Percentiles rank a stretch among this genome's conserved stretches.
These are phyloP conservation scores for Catamblyrhynchus diadema DNA, from an alignment of 2,797 vertebrate genomes.

Conservation along the genomic window DNA sequence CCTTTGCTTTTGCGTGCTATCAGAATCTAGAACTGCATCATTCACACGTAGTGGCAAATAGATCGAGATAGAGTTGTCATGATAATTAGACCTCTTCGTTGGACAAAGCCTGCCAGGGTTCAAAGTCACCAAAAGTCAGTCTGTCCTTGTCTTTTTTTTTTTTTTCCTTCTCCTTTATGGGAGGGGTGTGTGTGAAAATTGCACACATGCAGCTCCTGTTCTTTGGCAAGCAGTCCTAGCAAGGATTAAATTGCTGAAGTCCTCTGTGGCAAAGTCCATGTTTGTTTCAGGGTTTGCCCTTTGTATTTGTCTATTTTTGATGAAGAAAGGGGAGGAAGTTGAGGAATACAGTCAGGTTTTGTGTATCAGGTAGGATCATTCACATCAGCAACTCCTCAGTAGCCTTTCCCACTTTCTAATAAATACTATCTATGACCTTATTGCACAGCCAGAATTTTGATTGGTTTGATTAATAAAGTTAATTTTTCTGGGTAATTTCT, in stretches of 20 bases:
- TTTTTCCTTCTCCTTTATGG: not conserved
- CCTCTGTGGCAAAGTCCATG: not conserved
- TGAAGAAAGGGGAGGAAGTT: not conserved
- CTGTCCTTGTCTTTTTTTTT: not conserved
- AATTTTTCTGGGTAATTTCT: not conserved
- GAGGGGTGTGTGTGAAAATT: not conserved
- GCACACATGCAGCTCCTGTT: not conserved
- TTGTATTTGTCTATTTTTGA: not conserved
- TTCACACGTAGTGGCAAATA: not conserved
- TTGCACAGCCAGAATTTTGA: not conserved
- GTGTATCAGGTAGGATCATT: not conserved
- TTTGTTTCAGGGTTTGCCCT: not conserved
- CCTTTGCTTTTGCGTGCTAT: not conserved
- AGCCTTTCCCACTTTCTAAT: not conserved
- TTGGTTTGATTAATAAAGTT: not conserved
- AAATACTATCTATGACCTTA: not conserved
- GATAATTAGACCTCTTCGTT: not conserved
- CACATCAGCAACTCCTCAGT: not conserved
- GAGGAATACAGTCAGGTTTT: not conserved
- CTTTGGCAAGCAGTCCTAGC: not conserved
- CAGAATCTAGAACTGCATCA: not conserved
- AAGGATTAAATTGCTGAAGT: not conserved
- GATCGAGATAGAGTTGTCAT: not conserved
- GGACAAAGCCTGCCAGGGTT: not conserved
- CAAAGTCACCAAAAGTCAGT: not conserved